Evolutionary conservation across 2,113 vertebrate species (phyloP).

Genomic region (Percina caprodes): DNA sequence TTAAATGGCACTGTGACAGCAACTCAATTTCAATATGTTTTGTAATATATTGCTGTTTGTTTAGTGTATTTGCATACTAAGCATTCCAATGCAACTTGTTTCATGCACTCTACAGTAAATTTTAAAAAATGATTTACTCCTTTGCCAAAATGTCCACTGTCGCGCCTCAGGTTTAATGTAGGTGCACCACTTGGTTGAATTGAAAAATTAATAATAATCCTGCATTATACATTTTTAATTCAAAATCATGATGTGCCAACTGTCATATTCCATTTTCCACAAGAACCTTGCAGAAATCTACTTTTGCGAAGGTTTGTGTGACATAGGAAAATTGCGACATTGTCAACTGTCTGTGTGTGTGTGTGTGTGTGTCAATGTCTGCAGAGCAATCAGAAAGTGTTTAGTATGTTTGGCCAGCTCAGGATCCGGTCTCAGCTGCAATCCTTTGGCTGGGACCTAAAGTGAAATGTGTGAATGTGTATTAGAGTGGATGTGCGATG

Average conservation of each 20-base stretch:
- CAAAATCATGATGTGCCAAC: not conserved
- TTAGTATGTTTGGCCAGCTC: not conserved
- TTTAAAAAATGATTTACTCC: constrained; percentile 30
- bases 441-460: constrained; percentile 5
- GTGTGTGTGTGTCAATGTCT: not conserved
- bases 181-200: not conserved
- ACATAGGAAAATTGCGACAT: not conserved
- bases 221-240: not conserved
- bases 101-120: constrained; percentile 13
- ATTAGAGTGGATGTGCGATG: constrained; percentile 23
- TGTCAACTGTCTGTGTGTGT: not conserved
- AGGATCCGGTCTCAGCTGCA: not conserved
- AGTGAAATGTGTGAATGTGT: constrained; percentile 32
- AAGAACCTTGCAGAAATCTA: not conserved
- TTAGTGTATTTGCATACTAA: not conserved
- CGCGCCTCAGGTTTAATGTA: not conserved
- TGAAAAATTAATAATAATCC: not conserved
- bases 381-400: not conserved
- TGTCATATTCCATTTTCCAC: not conserved
- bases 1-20: not conserved
- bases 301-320: no score
- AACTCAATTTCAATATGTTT: constrained; percentile 12
- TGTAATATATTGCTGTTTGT: not conserved
- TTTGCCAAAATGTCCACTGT: constrained; percentile 24
- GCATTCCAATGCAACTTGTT: constrained; percentile 10